These are phyloP conservation scores for Syncerus caffer DNA, from an alignment of 2,797 vertebrate genomes.

Conservation along the genomic window DNA sequence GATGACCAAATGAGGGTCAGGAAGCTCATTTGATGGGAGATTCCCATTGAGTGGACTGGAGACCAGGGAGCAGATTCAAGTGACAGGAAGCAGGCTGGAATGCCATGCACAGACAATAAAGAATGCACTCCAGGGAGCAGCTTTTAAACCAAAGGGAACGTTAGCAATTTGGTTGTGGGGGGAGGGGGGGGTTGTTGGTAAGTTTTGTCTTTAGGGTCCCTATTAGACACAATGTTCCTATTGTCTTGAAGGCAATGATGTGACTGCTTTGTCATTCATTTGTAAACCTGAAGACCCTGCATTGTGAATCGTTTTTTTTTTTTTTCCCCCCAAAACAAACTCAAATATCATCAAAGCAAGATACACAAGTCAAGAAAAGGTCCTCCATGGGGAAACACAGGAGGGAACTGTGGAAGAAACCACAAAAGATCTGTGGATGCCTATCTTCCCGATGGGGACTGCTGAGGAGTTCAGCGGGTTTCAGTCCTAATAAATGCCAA, in stretches of 20 bases:
- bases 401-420: too few species aligned
- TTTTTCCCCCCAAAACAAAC: neutral
- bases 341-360: neutral
- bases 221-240: accelerated
- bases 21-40: neutral
- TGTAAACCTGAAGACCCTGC: neutral
- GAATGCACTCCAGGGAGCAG: neutral
- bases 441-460: neutral
- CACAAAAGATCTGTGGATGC: neutral
- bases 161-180: neutral
- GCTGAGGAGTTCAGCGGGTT: neutral
- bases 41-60: neutral
- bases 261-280: neutral
- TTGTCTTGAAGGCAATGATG: neutral
- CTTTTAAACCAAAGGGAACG: neutral
- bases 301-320: too few species aligned
- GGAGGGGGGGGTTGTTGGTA: accelerated
- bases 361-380: neutral
- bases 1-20: neutral
- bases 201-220: neutral
- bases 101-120: neutral
- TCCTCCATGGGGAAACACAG: neutral
- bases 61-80: neutral
- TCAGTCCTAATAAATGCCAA: neutral
- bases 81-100: neutral